Conservation (phyloP, 2,113 vertebrate species). For the Piliocolobus tephrosceles region DNA sequence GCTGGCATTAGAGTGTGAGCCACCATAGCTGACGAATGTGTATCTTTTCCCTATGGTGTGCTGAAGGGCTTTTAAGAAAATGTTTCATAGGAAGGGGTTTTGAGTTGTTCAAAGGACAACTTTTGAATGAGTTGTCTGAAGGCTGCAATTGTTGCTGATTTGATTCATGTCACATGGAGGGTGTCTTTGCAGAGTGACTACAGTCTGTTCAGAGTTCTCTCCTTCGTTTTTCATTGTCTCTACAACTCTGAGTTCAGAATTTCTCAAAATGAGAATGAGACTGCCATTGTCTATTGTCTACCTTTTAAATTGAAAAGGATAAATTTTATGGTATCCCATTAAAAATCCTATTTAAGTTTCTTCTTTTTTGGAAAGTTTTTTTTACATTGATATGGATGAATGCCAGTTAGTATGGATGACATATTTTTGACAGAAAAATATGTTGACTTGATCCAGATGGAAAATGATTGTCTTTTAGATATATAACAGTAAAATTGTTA, state of each 20-base stretch:
- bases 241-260: not conserved
- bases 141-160: not conserved
- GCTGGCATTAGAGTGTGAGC: no score
- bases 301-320: not conserved
- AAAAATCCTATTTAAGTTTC: not conserved
- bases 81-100: not conserved
- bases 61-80: not conserved
- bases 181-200: not conserved
- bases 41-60: not conserved
- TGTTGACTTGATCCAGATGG: not conserved
- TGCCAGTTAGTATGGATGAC: not conserved
- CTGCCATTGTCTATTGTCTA: not conserved
- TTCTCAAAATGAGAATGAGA: not conserved
- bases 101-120: no score
- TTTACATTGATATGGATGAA: not conserved
- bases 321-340: not conserved
- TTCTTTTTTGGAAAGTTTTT: not conserved
- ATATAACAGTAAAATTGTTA: constrained; percentile 3
- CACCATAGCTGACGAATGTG: not conserved
- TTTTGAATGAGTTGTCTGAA: not conserved
- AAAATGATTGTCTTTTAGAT: constrained; percentile 17
- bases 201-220: not conserved
- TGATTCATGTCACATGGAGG: not conserved
- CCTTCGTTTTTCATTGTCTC: not conserved
- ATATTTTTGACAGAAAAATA: not conserved